Conservation (phyloP, 2,113 vertebrate species). For the Macroglossus sobrinus region DNA sequence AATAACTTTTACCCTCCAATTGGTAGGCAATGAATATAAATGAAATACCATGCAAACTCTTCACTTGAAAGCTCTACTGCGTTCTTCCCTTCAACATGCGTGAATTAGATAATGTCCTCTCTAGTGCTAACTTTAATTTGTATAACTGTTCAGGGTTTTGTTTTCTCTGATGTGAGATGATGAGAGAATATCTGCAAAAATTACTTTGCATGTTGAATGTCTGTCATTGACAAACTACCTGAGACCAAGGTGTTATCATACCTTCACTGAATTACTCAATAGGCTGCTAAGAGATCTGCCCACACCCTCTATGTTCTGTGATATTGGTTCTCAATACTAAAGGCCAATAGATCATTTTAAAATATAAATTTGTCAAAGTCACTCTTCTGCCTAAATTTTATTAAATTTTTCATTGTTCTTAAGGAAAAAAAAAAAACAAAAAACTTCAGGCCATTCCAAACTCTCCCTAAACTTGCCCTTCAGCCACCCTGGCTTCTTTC, state of each 20-base stretch:
- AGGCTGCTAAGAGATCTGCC: not conserved
- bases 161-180: not conserved
- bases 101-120: not conserved
- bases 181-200: not conserved
- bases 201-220: not conserved
- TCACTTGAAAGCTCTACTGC: not conserved
- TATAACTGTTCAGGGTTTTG: not conserved
- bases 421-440: not conserved
- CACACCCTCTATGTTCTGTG: rapidly evolving
- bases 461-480: not conserved
- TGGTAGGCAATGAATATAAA: rapidly evolving
- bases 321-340: not conserved
- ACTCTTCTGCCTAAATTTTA: not conserved
- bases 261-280: not conserved
- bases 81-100: not conserved
- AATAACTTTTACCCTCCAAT: not conserved
- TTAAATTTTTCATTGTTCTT: not conserved
- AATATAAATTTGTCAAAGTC: not conserved
- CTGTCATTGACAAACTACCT: not conserved
- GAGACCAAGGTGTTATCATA: not conserved
- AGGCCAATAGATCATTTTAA: not conserved
- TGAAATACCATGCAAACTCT: not conserved
- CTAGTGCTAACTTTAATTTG: not conserved
- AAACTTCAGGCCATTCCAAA: rapidly evolving
- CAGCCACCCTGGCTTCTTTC: not conserved